phyloP scores from a whole-genome alignment of 2,888 invertebrate species.

The Morpho deidamia region DNA sequence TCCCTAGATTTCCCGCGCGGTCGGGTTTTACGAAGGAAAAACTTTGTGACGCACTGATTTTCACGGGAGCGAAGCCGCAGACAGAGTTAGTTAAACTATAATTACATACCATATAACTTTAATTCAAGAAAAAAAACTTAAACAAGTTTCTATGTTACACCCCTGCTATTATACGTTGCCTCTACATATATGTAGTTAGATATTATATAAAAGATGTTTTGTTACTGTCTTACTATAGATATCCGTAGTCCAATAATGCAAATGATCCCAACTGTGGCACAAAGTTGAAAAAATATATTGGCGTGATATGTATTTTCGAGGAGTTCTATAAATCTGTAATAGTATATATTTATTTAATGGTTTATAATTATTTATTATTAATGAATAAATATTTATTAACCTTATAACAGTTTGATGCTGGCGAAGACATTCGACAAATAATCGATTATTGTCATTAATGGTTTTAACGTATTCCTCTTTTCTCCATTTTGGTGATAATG shows the following conservation, averaged over 20 bases:
- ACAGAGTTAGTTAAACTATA: no score
- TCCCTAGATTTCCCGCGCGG: no score
- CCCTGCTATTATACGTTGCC: no score
- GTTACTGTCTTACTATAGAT: constrained; percentile 44
- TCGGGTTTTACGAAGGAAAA: no score
- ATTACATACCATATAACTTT: no score
- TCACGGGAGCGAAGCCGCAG: no score
- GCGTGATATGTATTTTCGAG: constrained; percentile 70
- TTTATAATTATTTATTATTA: no score
- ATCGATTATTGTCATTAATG: constrained; percentile 37
- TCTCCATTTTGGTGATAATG: constrained; percentile 28
- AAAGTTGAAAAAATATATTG: constrained; percentile 73
- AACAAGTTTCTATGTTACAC: no score
- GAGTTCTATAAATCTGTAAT: constrained; percentile 57
- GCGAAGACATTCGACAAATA: constrained; percentile 48
- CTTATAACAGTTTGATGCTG: constrained; percentile 58
- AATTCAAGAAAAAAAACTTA: no score
- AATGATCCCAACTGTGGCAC: constrained; percentile 67
- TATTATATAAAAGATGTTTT: no score
- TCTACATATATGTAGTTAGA: no score
- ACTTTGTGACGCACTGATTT: no score
- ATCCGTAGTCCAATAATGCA: constrained; percentile 65
- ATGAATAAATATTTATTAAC: constrained; percentile 28
- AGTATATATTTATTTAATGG: neutral
- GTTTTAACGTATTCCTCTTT: constrained; percentile 23